phyloP scores from a whole-genome alignment of 2,797 vertebrate genomes.

The Triplophysa yarkandensis region DNA sequence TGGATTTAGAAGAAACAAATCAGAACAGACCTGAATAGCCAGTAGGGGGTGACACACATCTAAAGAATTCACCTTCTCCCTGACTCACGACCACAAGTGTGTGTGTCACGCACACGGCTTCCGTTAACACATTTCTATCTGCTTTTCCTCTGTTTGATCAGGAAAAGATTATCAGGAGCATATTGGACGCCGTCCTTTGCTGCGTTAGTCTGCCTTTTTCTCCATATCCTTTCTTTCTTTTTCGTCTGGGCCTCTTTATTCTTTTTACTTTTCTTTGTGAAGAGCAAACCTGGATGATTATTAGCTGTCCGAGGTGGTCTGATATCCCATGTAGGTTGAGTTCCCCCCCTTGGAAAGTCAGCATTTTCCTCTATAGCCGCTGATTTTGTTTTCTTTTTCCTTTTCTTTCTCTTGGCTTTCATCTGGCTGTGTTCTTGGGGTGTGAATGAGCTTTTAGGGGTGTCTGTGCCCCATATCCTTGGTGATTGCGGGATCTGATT shows the following conservation, averaged over 20 bases:
- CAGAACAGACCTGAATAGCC: constrained; percentile 4
- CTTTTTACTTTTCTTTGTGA: constrained; percentile 31
- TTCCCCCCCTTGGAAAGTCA: constrained; percentile 70
- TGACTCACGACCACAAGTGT: not conserved
- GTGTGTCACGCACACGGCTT: not conserved
- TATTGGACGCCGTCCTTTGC: constrained; percentile 41
- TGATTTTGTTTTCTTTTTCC: not conserved
- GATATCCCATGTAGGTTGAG: constrained; percentile 7
- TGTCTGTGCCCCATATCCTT: constrained; percentile 42
- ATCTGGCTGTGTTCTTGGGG: constrained; percentile 45
- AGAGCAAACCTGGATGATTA: constrained; percentile 14
- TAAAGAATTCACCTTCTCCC: not conserved
- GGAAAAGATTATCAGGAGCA: constrained; percentile 73
- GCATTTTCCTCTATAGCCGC: constrained; percentile 46
- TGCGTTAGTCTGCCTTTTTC: constrained; percentile 48
- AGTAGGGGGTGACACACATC: constrained; percentile 3
- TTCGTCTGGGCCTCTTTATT: not conserved
- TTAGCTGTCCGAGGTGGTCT: not conserved
- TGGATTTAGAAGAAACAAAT: not conserved
- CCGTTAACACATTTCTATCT: constrained; percentile 1
- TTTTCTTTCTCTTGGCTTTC: constrained; percentile 21
- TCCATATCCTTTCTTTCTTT: constrained; percentile 43
- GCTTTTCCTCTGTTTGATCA: constrained; percentile 72
- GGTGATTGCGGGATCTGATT: constrained; percentile 10
- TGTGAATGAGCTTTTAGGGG: constrained; percentile 34